Conservation (phyloP, 2,113 vertebrate genomes). For the Platichthys stellatus region DNA sequence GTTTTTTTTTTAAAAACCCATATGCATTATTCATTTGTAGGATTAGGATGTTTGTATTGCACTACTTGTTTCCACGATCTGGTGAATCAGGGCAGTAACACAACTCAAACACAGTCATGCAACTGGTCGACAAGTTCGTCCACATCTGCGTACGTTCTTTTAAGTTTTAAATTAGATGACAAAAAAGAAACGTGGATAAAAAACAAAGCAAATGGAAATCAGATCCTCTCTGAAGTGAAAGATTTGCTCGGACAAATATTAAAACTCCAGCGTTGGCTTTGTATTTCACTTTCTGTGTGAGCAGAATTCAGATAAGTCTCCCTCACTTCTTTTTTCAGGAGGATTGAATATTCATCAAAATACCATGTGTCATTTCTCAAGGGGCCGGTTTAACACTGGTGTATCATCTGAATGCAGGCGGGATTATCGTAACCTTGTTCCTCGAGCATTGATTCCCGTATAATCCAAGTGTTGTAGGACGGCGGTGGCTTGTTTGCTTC, state of each 20-base stretch:
- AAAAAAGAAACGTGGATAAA: not conserved
- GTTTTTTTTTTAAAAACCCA: not conserved
- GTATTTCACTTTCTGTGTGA: constrained; percentile 32
- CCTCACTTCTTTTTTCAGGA: constrained; percentile 30
- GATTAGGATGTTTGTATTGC: not conserved
- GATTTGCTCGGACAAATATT: not conserved
- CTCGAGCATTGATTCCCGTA: constrained; percentile 56
- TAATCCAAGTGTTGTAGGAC: constrained; percentile 55
- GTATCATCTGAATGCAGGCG: constrained; percentile 63
- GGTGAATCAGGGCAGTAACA: not conserved
- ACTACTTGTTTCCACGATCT: not conserved
- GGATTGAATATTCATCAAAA: constrained; percentile 66
- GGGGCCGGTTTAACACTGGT: constrained; percentile 43
- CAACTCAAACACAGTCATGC: not conserved
- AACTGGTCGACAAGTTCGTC: not conserved
- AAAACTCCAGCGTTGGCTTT: constrained; percentile 14
- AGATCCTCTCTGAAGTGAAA: not conserved
- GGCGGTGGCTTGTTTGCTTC: constrained; percentile 29
- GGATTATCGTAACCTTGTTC: constrained; percentile 55
- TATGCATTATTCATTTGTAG: not conserved
- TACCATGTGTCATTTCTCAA: constrained; percentile 52
- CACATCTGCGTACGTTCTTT: not conserved
- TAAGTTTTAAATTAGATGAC: not conserved
- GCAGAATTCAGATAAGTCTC: constrained; percentile 27
- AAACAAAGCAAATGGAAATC: not conserved